phyloP scores from a whole-genome alignment of 1,140 invertebrate genomes.

The Pogonomyrmex barbatus region DNA sequence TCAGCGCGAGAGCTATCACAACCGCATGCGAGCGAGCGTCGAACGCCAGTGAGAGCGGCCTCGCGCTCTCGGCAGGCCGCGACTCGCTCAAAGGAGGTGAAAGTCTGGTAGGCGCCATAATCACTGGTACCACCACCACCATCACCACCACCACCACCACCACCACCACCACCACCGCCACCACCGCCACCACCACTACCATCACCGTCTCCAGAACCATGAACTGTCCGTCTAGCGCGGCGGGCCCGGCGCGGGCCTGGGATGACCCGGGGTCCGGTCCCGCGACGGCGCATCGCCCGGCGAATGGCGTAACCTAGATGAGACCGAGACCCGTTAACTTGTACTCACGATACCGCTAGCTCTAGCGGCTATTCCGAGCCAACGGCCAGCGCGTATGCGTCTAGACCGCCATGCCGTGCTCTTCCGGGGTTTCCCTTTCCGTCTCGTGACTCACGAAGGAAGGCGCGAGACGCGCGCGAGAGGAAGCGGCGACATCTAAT shows the following conservation, averaged over 20 bases:
- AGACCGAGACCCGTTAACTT: constrained; percentile 72
- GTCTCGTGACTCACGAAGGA: constrained; percentile 63
- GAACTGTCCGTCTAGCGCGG: constrained; percentile 23
- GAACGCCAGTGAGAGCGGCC: constrained; percentile 79
- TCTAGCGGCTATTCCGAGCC: constrained; percentile 66
- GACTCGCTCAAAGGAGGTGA: constrained; percentile 77
- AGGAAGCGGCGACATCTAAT: constrained; percentile 51
- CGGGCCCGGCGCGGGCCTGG: constrained; percentile 35
- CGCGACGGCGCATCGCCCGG: constrained; percentile 60
- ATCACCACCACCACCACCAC: not conserved
- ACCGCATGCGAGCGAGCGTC: constrained; percentile 59
- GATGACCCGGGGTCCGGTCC: constrained; percentile 55
- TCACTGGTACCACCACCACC: not conserved
- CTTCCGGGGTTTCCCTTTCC: constrained; percentile 73
- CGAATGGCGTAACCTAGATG: constrained; percentile 69
- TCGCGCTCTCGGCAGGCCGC: constrained; percentile 40
- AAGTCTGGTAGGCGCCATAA: constrained; percentile 75
- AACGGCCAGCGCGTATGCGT: constrained; percentile 47
- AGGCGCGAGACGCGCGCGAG: constrained; percentile 44
- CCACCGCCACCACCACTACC: not conserved
- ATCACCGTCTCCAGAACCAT: constrained; percentile 16
- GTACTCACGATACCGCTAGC: constrained; percentile 76
- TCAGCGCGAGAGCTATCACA: not conserved
- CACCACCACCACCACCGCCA: constrained; percentile 13
- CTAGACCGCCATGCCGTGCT: constrained; percentile 52